Evolutionary conservation across 1,140 invertebrate species (phyloP).

Genomic region (Solenopsis invicta): DNA sequence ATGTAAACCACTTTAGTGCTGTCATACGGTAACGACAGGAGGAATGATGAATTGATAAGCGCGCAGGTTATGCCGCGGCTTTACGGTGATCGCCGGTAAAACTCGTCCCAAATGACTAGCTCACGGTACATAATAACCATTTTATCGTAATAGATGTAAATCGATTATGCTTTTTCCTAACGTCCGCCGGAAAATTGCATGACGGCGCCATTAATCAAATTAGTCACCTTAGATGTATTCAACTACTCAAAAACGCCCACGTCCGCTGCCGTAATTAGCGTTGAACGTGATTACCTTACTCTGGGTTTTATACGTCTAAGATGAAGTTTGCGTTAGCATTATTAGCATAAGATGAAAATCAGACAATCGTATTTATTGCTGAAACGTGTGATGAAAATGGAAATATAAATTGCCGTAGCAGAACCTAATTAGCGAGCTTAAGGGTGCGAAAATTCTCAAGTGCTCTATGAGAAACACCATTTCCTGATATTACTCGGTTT

Average conservation of each 20-base stretch:
- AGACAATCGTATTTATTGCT: conserved; percentile 11
- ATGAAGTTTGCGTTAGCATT: conserved; percentile 9
- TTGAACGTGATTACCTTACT: conserved; percentile 17
- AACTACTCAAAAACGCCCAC: conserved; percentile 41
- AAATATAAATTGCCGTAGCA: conserved; percentile 17
- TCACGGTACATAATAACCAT: conserved; percentile 63
- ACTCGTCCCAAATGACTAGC: conserved; percentile 54
- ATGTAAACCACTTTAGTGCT: conserved; percentile 61
- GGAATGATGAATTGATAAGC: conserved; percentile 62
- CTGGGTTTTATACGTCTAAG: not conserved
- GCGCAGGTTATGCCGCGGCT: conserved; percentile 37
- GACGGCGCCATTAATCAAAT: conserved; percentile 58
- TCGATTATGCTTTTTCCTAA: conserved; percentile 56
- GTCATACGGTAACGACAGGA: conserved; percentile 56
- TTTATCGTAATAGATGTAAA: conserved; percentile 64
- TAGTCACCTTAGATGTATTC: conserved; percentile 40
- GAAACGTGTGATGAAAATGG: conserved; percentile 27
- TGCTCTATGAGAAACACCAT: not conserved
- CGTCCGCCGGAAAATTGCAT: conserved; percentile 49
- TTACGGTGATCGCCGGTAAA: conserved; percentile 53
- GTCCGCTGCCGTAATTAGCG: conserved; percentile 42
- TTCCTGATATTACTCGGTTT: conserved; percentile 14
- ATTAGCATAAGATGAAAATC: conserved; percentile 34
- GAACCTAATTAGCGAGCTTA: conserved; percentile 28
- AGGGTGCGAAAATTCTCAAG: conserved; percentile 41